phyloP scores from a whole-genome alignment of 2,797 vertebrate genomes.

The Tapirus indicus region DNA sequence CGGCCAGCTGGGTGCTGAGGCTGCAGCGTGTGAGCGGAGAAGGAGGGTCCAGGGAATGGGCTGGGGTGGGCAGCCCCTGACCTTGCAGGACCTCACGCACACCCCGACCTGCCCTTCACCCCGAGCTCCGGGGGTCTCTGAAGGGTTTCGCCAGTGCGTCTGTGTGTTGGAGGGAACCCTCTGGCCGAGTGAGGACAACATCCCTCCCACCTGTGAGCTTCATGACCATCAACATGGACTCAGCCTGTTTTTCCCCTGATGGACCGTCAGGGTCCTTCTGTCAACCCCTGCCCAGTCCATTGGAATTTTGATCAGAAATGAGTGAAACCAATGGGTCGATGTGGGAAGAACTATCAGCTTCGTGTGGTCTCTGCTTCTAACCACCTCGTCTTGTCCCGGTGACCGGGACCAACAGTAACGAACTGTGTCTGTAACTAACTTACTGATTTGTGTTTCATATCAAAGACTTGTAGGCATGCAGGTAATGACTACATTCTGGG shows the following conservation, averaged over 20 bases:
- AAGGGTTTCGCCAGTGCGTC: rapidly evolving
- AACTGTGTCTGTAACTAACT: rapidly evolving
- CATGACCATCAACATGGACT: background rate
- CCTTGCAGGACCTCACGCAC: background rate
- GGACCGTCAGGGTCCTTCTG: background rate
- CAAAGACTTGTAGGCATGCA: background rate
- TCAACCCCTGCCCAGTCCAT: no score
- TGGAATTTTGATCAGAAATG: background rate
- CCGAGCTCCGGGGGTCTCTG: background rate
- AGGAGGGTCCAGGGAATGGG: rapidly evolving
- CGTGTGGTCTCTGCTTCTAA: background rate
- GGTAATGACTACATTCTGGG: background rate
- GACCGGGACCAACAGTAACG: rapidly evolving
- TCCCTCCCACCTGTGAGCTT: rapidly evolving
- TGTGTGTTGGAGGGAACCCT: background rate
- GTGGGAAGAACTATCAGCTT: background rate
- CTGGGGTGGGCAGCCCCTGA: rapidly evolving
- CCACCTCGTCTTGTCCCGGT: no score
- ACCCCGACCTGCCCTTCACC: background rate
- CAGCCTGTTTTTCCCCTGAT: background rate
- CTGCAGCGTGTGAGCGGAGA: background rate
- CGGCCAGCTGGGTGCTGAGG: background rate
- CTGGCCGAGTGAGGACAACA: rapidly evolving
- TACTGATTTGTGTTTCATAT: rapidly evolving
- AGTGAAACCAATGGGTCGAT: rapidly evolving